phyloP scores from a whole-genome alignment of 2,113 vertebrate species.

The Mustela nigripes region DNA sequence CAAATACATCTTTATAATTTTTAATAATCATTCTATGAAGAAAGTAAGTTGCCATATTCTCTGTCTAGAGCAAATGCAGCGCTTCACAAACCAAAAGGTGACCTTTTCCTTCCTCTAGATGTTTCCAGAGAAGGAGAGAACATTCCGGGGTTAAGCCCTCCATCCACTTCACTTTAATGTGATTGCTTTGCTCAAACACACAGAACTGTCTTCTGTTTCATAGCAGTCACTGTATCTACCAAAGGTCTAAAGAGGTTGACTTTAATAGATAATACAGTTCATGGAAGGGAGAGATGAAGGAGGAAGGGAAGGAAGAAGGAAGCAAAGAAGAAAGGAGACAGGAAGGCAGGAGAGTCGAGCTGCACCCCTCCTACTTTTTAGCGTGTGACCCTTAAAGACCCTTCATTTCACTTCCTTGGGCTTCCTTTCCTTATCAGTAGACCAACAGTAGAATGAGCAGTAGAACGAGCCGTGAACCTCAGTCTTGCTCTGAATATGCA shows the following conservation, averaged over 20 bases:
- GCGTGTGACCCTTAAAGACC: neutral
- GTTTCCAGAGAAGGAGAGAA: neutral
- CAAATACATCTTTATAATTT: neutral
- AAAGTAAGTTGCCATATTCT: neutral
- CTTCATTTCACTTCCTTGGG: neutral
- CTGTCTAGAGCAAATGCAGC: neutral
- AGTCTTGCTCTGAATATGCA: neutral
- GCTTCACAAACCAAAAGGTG: neutral
- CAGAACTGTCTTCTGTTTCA: neutral
- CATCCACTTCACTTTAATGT: neutral
- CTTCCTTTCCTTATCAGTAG: neutral
- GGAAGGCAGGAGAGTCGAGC: neutral
- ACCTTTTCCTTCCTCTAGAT: neutral
- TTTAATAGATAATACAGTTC: neutral
- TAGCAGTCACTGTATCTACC: neutral
- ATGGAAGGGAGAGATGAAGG: neutral
- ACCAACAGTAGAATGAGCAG: no score
- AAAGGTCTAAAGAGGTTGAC: neutral
- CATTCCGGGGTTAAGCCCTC: neutral
- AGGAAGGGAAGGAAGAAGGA: neutral
- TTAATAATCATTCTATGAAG: neutral
- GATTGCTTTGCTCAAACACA: neutral
- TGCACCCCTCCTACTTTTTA: neutral
- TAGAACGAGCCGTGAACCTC: neutral
- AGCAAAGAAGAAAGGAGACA: neutral